Evolutionary conservation across 2,888 invertebrate species (phyloP).

Genomic region (Perdita meconis): DNA sequence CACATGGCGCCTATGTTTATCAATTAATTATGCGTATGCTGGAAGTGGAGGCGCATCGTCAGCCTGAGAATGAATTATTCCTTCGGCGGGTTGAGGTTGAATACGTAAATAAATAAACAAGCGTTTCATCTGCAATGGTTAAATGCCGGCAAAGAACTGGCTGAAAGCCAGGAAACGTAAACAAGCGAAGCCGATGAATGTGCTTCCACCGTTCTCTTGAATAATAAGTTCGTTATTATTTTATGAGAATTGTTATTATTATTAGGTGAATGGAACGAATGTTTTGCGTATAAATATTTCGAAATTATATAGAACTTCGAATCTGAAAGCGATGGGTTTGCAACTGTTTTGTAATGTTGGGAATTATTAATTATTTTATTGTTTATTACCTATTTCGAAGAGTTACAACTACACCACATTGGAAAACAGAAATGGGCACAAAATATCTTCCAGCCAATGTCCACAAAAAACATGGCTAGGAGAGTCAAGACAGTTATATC

Average conservation of each 20-base stretch:
- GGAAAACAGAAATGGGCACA: no score
- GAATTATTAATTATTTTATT: no score
- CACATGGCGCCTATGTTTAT: conserved; percentile 19
- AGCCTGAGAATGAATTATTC: background rate
- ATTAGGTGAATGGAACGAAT: background rate
- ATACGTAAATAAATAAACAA: conserved; percentile 4
- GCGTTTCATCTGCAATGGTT: background rate
- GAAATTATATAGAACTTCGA: no score
- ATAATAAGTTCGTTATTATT: background rate
- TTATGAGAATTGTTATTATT: no score
- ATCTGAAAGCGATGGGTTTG: background rate
- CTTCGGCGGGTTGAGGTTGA: background rate
- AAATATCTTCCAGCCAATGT: no score
- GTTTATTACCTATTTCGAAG: no score
- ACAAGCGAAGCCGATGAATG: background rate
- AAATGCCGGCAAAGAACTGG: background rate
- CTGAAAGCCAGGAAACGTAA: background rate
- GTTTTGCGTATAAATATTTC: background rate
- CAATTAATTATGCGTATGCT: conserved; percentile 12
- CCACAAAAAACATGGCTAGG: no score
- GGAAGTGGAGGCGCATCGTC: no score
- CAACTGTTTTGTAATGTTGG: conserved; percentile 8
- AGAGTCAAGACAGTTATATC: no score
- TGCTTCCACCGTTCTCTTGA: background rate
- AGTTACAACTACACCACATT: no score